Evolutionary conservation across 2,113 vertebrate species (phyloP), one percentile per base, ranked within the genome.

Genomic region (Danionella cerebrum): DNA sequence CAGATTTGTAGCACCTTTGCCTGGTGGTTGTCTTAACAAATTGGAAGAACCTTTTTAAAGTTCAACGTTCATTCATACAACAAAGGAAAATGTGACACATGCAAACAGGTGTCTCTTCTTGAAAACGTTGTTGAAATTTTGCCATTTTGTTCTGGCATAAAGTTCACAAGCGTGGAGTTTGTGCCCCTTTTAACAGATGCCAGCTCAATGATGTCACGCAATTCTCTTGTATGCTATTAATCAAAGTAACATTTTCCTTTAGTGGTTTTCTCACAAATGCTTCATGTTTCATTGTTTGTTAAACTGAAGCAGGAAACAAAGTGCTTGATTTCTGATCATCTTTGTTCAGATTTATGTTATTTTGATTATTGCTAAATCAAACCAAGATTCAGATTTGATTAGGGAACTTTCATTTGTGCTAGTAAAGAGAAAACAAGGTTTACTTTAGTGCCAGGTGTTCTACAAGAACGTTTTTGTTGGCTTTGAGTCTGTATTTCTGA

Each of bases 1-100:
- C 57, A 64, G 45, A 21, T n/a, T 27, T 8, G 47, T 24, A 42
- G 42, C 51, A 21, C 21, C 18, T 35, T 65, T 41, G 54, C 22
- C 38, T 58, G n/a, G 24, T 44, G 33, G 33, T 38, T 42, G 19
- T 58, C 16, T 45, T 38, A 68, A 62, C 16, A 29, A 68, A 57
- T 29, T 52, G 12, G 39, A 36, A 50, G 48, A n/a, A n/a, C n/a
- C n/a, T n/a, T n/a, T n/a, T n/a, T n/a, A n/a, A n/a, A n/a, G n/a
- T 18, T 12, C 36, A 47, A 22, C 41, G 18, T 31, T 29, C 22
- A 45, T 21, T 6, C n/a, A 19, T n/a, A 13, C 31, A 38, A 33
- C 52, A 33, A 19, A 5, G 25, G 18, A 7, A 44, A 33, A 31
- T 8, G 19, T 54, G 11, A 13, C 19, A 14, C 11, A 11, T 36